Evolutionary conservation across 2,113 vertebrate genomes (phyloP).

Genomic region (Hystrix cristata): DNA sequence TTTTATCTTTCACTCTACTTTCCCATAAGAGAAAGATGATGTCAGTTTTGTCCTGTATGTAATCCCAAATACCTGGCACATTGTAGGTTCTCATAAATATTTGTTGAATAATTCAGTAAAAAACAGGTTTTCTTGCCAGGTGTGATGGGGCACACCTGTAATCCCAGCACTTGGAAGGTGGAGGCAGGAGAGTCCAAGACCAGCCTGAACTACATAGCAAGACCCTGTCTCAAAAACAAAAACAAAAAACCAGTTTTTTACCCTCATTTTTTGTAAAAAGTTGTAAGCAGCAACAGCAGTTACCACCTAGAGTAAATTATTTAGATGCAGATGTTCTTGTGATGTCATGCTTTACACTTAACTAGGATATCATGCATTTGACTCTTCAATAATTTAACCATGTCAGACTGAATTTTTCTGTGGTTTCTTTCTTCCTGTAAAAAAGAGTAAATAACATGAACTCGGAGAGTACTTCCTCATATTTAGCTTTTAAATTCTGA

Average conservation of each 20-base stretch:
- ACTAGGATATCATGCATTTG: neutral
- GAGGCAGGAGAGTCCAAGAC: neutral
- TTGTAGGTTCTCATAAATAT: neutral
- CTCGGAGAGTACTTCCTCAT: neutral
- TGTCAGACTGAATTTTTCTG: neutral
- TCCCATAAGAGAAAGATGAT: neutral
- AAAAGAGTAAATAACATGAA: slow-evolving; percentile 17
- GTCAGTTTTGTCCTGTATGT: slow-evolving; percentile 4
- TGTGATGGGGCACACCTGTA: neutral
- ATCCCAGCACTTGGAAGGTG: neutral
- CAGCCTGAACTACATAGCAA: neutral
- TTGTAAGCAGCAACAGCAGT: slow-evolving; percentile 9
- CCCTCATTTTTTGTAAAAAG: neutral
- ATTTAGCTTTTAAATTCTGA: neutral
- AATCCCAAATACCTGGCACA: neutral
- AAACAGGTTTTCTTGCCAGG: neutral
- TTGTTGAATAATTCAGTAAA: slow-evolving; percentile 6
- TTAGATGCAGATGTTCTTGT: neutral
- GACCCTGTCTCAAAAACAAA: neutral
- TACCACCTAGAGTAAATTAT: neutral
- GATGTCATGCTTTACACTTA: neutral
- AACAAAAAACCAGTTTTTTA: neutral
- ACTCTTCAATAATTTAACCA: neutral
- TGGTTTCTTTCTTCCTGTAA: neutral
- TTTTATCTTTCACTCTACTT: neutral